Conservation (phyloP, 2,113 vertebrate species). For the Rhagologus leucostigma region DNA sequence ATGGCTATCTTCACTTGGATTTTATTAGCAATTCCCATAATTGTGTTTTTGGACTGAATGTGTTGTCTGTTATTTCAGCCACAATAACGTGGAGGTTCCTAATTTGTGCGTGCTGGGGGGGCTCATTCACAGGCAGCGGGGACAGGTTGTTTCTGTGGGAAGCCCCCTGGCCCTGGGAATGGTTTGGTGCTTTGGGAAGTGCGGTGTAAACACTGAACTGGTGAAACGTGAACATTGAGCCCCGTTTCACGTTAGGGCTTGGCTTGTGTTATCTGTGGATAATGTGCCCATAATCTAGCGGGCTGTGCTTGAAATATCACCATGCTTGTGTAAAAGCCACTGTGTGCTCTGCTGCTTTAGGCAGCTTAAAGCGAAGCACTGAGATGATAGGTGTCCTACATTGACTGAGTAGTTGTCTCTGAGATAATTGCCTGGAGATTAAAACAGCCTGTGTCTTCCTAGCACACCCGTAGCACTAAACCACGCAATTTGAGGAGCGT, state of each 20-base stretch:
- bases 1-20: neutral
- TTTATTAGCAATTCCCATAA: neutral
- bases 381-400: constrained; percentile 2
- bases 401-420: neutral
- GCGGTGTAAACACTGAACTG: neutral
- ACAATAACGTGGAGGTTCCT: neutral
- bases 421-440: constrained; percentile 3
- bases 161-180: neutral
- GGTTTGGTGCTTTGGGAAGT: neutral
- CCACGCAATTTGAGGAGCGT: neutral
- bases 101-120: fast-evolving
- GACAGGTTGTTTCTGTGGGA: neutral
- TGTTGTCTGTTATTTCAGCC: neutral
- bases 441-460: neutral
- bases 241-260: neutral
- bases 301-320: neutral
- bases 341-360: neutral
- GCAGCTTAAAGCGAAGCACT: neutral
- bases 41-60: neutral
- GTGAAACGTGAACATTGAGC: neutral
- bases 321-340: neutral
- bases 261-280: neutral
- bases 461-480: neutral
- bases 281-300: neutral
- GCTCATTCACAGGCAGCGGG: fast-evolving